Evolutionary conservation across 2,888 invertebrate species (phyloP).

Genomic region (Dione juno): DNA sequence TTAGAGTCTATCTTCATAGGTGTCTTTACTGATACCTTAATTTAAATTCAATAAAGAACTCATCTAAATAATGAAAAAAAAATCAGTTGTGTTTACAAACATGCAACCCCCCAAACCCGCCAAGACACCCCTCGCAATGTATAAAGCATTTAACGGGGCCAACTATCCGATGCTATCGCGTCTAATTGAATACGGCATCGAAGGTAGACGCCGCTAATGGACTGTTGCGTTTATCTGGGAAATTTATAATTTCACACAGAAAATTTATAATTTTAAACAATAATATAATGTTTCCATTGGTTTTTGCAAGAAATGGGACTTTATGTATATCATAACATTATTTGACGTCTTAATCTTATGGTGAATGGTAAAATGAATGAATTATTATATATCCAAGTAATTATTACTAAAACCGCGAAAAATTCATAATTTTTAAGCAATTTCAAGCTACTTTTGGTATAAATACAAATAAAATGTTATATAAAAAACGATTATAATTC

Average conservation of each 20-base stretch:
- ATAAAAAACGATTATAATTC: too few species aligned
- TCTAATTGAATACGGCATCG: conserved; percentile 39
- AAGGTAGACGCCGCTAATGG: conserved; percentile 38
- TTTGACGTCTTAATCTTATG: too few species aligned
- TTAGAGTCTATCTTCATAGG: too few species aligned
- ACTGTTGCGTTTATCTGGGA: conserved; percentile 32
- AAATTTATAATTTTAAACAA: conserved; percentile 22
- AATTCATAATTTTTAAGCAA: too few species aligned
- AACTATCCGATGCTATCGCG: conserved; percentile 41
- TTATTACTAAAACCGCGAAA: too few species aligned
- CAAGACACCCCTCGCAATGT: conserved; percentile 21
- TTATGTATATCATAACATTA: too few species aligned
- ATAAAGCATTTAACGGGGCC: conserved; percentile 33
- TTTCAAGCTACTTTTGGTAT: too few species aligned
- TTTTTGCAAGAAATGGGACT: neutral
- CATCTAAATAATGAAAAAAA: neutral
- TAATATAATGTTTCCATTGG: neutral
- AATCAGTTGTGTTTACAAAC: conserved; percentile 14
- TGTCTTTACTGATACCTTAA: too few species aligned
- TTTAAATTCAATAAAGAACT: too few species aligned
- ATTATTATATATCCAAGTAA: too few species aligned
- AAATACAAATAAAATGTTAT: too few species aligned
- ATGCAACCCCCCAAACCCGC: neutral
- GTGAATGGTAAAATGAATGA: too few species aligned
- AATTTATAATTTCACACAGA: conserved; percentile 35